These are phyloP conservation scores for Mythimna loreyi DNA, from an alignment of 2,888 invertebrate genomes.

Conservation along the genomic window DNA sequence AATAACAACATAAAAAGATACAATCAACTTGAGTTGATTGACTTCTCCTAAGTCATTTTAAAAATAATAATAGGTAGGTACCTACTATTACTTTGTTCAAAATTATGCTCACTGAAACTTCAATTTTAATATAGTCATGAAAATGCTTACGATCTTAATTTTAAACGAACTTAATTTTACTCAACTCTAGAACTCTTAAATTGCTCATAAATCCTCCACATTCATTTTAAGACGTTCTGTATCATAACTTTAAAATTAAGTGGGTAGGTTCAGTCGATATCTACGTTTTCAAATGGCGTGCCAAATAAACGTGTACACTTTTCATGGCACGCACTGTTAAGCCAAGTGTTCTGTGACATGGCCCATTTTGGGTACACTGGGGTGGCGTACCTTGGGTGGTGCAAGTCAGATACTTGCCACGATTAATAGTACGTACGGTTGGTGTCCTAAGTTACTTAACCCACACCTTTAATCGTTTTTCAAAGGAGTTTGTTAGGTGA, in stretches of 20 bases:
- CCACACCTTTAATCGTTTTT: too few species aligned
- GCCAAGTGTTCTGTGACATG: slow-evolving; percentile 51
- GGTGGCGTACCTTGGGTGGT: slow-evolving; percentile 35
- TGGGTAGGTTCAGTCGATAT: slow-evolving; percentile 3
- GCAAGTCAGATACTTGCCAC: background rate
- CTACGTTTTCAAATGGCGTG: slow-evolving; percentile 39
- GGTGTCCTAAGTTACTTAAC: too few species aligned
- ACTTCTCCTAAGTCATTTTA: too few species aligned
- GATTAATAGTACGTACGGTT: background rate
- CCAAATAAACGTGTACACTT: slow-evolving; percentile 55
- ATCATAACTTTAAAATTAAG: slow-evolving; percentile 33
- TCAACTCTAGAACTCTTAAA: background rate
- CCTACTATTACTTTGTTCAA: too few species aligned
- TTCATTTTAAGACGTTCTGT: slow-evolving; percentile 12
- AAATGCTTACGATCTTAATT: slow-evolving; percentile 1
- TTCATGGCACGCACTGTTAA: slow-evolving; percentile 44
- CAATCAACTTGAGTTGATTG: too few species aligned
- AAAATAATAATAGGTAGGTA: too few species aligned
- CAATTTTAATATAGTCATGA: background rate
- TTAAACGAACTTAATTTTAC: slow-evolving; percentile 20
- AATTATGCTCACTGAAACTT: background rate
- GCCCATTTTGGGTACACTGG: slow-evolving; percentile 43
- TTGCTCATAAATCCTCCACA: slow-evolving; percentile 11
- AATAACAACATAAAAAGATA: too few species aligned
- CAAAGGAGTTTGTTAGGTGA: too few species aligned